Conservation (phyloP, 2,113 vertebrate species). For the Kryptolebias marmoratus region DNA sequence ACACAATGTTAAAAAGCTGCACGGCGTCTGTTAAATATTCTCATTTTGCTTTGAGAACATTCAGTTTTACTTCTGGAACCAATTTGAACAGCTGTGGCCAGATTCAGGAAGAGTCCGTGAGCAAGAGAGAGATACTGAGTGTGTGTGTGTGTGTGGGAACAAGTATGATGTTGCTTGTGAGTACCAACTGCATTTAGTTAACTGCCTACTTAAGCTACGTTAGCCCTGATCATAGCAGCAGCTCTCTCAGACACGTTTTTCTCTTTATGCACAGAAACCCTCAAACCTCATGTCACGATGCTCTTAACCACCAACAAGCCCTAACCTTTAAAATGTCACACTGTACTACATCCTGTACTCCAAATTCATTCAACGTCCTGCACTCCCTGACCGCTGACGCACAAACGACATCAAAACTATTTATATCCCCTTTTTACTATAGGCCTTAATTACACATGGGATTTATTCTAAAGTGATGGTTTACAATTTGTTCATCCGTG, state of each 20-base stretch:
- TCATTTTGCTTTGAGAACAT: conserved; percentile 67
- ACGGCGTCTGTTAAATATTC: conserved; percentile 57
- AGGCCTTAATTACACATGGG: conserved; percentile 3
- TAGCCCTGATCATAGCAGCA: conserved; percentile 49
- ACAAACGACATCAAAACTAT: conserved; percentile 5
- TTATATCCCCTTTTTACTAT: background rate
- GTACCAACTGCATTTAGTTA: conserved; percentile 62
- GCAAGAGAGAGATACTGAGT: conserved; percentile 3
- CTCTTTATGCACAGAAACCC: conserved; percentile 39
- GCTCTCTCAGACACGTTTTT: conserved; percentile 53
- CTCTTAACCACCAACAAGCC: conserved; percentile 23
- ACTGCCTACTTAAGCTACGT: conserved; percentile 50
- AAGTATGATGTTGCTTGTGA: conserved; percentile 45
- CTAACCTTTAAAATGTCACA: conserved; percentile 23
- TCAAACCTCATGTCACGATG: conserved; percentile 41
- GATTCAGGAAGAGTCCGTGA: conserved; percentile 41
- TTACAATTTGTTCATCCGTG: conserved; percentile 34
- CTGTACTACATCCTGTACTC: conserved; percentile 3
- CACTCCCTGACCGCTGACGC: background rate
- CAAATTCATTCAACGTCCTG: background rate
- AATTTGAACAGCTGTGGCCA: conserved; percentile 74
- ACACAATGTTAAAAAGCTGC: conserved; percentile 26
- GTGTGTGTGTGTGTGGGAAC: conserved; percentile 8
- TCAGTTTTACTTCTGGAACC: conserved; percentile 73
- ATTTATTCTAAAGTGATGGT: background rate